Evolutionary conservation across 2,888 invertebrate genomes (phyloP).

Genomic region (Drosophila percnosoma): DNA sequence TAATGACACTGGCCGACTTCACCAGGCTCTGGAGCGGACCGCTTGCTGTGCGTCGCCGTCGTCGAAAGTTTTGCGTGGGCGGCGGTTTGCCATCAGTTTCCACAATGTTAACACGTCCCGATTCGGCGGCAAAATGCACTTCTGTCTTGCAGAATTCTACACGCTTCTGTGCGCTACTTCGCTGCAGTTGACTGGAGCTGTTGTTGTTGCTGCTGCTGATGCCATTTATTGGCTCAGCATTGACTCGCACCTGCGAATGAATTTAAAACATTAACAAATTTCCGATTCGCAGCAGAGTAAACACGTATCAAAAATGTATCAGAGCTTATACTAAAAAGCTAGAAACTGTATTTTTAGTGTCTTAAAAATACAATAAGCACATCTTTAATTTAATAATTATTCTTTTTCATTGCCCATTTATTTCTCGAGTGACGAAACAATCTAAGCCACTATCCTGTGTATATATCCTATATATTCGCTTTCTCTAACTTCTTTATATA

Average conservation of each 20-base stretch:
- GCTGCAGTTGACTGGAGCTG: constrained; percentile 53
- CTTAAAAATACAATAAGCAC: no score
- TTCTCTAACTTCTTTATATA: not conserved
- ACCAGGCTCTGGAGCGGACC: constrained; percentile 82
- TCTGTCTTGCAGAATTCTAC: constrained; percentile 96
- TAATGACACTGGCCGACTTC: constrained; percentile 77
- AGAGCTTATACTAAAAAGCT: no score
- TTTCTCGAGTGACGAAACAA: no score
- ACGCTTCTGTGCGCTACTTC: constrained; percentile 85
- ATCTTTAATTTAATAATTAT: no score
- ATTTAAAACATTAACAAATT: not conserved
- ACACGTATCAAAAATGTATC: no score
- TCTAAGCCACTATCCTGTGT: no score
- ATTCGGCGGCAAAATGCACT: constrained; percentile 94
- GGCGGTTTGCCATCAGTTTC: constrained; percentile 95
- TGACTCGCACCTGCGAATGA: constrained; percentile 81
- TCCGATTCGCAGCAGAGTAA: no score
- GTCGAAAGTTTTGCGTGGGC: constrained; percentile 91
- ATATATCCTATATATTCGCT: not conserved
- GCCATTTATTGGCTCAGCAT: constrained; percentile 67
- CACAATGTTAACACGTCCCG: constrained; percentile 93
- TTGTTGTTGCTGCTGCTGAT: constrained; percentile 4
- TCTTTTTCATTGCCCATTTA: no score
- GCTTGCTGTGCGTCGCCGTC: constrained; percentile 87
- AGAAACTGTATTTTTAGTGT: no score